These are phyloP conservation scores for Araneus ventricosus DNA, from an alignment of 1,140 invertebrate species.

Conservation along the genomic window DNA sequence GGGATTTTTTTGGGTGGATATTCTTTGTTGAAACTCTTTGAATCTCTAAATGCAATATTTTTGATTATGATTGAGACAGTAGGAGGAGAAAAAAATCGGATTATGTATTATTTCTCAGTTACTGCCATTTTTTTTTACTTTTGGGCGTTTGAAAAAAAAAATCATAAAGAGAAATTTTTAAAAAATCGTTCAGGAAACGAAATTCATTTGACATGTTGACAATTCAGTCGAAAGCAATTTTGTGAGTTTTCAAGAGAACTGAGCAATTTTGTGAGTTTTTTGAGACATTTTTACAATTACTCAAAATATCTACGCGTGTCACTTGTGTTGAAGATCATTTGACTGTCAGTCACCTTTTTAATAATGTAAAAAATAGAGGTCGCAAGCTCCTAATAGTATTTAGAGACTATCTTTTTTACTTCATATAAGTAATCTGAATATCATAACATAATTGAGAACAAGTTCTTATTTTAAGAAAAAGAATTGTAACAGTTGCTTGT, in stretches of 20 bases:
- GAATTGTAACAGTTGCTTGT: too few relatives aligned
- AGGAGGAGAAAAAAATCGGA: not conserved
- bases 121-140: not conserved
- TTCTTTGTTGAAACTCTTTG: not conserved
- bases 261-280: not conserved
- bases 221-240: not conserved
- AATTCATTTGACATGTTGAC: not conserved
- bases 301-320: not conserved
- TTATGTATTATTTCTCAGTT: too few relatives aligned
- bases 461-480: too few relatives aligned
- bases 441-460: not conserved
- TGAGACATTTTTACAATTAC: not conserved
- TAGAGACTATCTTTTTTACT: not conserved
- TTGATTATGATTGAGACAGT: constrained; percentile 1
- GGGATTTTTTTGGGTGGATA: not conserved
- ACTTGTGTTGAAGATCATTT: not conserved
- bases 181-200: not conserved
- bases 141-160: not conserved
- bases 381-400: not conserved
- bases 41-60: not conserved
- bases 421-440: not conserved
- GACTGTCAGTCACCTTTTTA: not conserved
- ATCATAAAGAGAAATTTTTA: too few relatives aligned
- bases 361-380: not conserved
- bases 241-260: too few relatives aligned